A percentile compares a stretch with the other conserved stretches of the same genome.
Evolutionary conservation across 2,113 vertebrate species (phyloP).

Genomic region (Cervus canadensis): DNA sequence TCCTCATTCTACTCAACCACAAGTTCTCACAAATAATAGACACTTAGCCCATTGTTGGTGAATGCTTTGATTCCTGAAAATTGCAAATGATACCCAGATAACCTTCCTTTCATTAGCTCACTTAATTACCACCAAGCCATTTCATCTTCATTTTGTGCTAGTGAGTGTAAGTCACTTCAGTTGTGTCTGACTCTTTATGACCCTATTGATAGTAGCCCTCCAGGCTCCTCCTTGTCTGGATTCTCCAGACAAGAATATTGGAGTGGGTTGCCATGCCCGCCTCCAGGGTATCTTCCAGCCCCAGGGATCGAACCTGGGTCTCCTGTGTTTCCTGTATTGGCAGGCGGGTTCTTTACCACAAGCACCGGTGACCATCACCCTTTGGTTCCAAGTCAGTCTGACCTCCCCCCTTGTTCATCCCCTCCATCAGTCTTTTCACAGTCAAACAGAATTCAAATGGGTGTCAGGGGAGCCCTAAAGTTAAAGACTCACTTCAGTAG

Average conservation of each 20-base stretch:
- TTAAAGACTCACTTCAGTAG: background rate
- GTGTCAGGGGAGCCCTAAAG: background rate
- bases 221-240: background rate
- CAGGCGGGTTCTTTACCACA: background rate
- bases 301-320: background rate
- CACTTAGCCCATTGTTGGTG: background rate
- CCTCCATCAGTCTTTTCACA: background rate
- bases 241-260: background rate
- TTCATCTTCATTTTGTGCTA: background rate
- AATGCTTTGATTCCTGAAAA: background rate
- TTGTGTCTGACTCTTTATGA: background rate
- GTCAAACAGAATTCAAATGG: background rate
- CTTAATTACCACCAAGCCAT: background rate
- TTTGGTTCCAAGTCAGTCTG: background rate
- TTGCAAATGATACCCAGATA: background rate
- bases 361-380: accelerated
- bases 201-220: background rate
- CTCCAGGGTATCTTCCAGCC: background rate
- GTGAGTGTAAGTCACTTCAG: background rate
- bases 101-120: background rate
- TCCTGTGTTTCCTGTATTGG: background rate
- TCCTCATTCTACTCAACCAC: background rate
- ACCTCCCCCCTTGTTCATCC: background rate
- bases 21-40: background rate
- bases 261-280: background rate